Conservation (phyloP, 1,140 invertebrate genomes). For the Drosophila cardini region DNA sequence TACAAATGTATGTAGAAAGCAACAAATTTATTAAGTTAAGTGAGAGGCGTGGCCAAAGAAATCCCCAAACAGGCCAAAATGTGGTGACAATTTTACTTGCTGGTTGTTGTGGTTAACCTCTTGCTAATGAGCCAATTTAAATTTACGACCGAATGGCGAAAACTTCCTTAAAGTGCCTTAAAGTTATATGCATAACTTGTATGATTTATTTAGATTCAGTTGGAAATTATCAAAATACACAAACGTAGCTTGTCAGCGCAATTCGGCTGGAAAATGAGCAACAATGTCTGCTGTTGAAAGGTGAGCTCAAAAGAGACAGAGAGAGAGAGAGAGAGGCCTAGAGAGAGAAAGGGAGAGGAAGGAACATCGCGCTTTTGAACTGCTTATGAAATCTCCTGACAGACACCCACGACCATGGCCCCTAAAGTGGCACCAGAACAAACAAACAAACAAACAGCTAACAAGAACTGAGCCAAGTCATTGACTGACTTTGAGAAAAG, state of each 20-base stretch:
- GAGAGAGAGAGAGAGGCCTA: slow-evolving; percentile 2
- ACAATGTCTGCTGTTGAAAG: slow-evolving; percentile 66
- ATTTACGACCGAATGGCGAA: slow-evolving; percentile 59
- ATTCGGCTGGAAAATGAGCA: slow-evolving; percentile 74
- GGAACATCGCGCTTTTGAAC: slow-evolving; percentile 43
- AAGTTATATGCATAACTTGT: slow-evolving; percentile 12
- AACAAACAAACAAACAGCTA: slow-evolving; percentile 53
- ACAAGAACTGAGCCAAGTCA: slow-evolving; percentile 50
- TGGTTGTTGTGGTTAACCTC: slow-evolving; percentile 74
- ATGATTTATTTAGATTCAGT: slow-evolving; percentile 38
- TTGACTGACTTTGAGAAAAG: slow-evolving; percentile 53
- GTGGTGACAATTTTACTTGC: slow-evolving; percentile 37
- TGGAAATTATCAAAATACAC: slow-evolving; percentile 28
- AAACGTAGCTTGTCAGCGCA: slow-evolving; percentile 41
- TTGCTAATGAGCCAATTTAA: slow-evolving; percentile 82
- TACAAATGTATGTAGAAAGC: slow-evolving; percentile 26
- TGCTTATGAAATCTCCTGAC: slow-evolving; percentile 62
- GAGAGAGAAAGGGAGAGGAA: background rate
- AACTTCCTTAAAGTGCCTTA: slow-evolving; percentile 13
- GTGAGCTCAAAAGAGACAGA: slow-evolving; percentile 17
- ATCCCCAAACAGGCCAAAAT: slow-evolving; percentile 7
- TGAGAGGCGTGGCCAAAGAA: slow-evolving; percentile 12
- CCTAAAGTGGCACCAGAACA: slow-evolving; percentile 28
- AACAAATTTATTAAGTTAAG: slow-evolving; percentile 61
- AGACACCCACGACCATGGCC: slow-evolving; percentile 34